These are phyloP conservation scores for Galerucella calmariensis DNA, from an alignment of 2,888 invertebrate species.

Conservation along the genomic window DNA sequence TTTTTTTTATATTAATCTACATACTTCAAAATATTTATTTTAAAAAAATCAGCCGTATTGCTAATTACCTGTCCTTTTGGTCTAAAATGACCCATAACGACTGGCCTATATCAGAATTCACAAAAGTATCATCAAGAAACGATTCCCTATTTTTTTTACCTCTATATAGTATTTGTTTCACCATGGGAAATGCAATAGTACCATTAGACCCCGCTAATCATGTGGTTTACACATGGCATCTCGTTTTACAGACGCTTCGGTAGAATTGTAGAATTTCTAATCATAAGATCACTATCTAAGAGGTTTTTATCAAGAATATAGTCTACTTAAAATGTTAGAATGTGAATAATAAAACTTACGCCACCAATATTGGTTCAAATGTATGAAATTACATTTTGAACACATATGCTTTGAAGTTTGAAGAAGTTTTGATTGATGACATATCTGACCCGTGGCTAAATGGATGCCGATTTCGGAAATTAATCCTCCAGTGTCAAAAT, in stretches of 20 bases:
- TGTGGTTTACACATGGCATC: conserved; percentile 55
- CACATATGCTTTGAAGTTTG: conserved; percentile 46
- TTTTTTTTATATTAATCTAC: no score
- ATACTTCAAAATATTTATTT: no score
- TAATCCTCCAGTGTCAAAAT: conserved; percentile 43
- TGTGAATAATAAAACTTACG: background rate
- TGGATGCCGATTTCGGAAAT: conserved; percentile 40
- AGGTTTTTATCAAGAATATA: background rate
- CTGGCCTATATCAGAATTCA: background rate
- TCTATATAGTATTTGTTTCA: conserved; percentile 19
- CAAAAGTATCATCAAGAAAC: background rate
- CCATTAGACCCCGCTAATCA: conserved; percentile 43
- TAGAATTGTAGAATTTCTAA: background rate
- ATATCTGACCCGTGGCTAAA: conserved; percentile 59
- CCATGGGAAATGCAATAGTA: conserved; percentile 41
- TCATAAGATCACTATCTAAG: background rate
- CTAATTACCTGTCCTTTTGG: no score
- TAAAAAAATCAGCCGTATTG: no score
- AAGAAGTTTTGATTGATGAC: conserved; percentile 58
- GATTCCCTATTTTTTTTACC: conserved; percentile 18
- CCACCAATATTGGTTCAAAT: background rate
- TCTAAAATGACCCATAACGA: no score
- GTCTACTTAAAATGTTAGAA: background rate
- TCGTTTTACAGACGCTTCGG: background rate
- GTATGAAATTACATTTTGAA: background rate